Percentiles rank a stretch among this genome's conserved stretches.
These are phyloP conservation scores for Geococcyx californianus DNA, from an alignment of 2,113 vertebrate genomes.

Conservation along the genomic window DNA sequence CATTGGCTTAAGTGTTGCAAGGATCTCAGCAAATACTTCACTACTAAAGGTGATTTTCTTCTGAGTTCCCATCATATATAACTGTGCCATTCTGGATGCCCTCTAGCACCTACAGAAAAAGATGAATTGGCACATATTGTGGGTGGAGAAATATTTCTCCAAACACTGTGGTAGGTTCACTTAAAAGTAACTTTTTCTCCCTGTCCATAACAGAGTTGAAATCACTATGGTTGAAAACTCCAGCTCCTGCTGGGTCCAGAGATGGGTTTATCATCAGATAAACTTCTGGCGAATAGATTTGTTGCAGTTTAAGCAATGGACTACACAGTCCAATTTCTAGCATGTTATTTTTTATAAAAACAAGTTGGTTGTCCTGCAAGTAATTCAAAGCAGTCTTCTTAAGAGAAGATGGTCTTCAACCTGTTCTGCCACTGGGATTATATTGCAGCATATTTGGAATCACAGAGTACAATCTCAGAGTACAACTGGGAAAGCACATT, in stretches of 20 bases:
- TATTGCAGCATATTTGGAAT: neutral
- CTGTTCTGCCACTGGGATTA: neutral
- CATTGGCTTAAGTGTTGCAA: neutral
- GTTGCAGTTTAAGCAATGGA: neutral
- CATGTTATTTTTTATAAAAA: neutral
- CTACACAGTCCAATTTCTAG: neutral
- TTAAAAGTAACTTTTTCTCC: neutral
- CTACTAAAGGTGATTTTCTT: neutral
- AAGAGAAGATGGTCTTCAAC: neutral
- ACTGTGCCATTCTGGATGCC: neutral
- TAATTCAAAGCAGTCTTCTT: neutral
- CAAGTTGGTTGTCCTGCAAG: neutral
- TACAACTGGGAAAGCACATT: neutral
- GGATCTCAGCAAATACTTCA: neutral
- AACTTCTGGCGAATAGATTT: neutral
- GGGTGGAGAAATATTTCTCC: neutral
- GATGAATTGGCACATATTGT: neutral
- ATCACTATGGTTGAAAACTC: neutral
- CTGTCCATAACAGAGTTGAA: neutral
- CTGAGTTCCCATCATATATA: neutral
- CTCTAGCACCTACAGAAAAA: neutral
- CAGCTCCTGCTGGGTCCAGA: neutral
- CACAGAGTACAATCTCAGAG: neutral
- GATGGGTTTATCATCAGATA: neutral
- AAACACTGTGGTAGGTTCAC: neutral